Evolutionary conservation across 1,140 invertebrate genomes (phyloP), one percentile per base, ranked within the genome.

Genomic region (Cephus cinctus): DNA sequence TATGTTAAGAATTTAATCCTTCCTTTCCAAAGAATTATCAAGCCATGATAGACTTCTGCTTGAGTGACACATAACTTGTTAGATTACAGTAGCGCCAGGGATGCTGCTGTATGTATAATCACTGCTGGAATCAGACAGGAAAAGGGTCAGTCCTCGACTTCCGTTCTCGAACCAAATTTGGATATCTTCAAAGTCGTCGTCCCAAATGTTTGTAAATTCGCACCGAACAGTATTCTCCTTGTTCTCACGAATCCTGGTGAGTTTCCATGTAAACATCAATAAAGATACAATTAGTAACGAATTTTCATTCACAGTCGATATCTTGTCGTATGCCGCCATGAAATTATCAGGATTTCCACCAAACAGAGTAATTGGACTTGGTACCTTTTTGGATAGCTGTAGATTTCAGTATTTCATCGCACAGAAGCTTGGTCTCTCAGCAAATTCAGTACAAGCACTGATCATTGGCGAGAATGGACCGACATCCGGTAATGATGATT

Each of bases 281-380:
- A 23, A 49, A 22, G 23, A 25, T 12, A 47, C 16, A 4, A 38
- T 38, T 45, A 6, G 11, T 16, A 14, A 43, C 11, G 18, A 41
- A 42, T 42, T 19, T 52, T 15, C 14, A 6, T 46, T 59, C 69
- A 27, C 57, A 83, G 83, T 84, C n/a, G 83, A 85, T 60, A 72
- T 85, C 50, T 39, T 86, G 47, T 82, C 81, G 20, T 85, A 82
- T 53, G 80, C 78, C 4, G 77, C 83, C 4, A 83, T 82, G 83
- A 86, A 84, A 49, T 49, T 85, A 34, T 83, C 81, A 47, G 83
- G 83, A 19, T 76, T 85, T 36, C 80, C 80, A n/a, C 67, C 75
- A 18, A 71, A 81, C 32, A 75, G 80, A 14, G 80, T 86, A 2
- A 78, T 85, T 52, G 83, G 84, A 2, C 72, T 82, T 22, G 84